Conservation (phyloP, 92 coral and sea anemone species). For the Epizoanthus rinbou region DNA sequence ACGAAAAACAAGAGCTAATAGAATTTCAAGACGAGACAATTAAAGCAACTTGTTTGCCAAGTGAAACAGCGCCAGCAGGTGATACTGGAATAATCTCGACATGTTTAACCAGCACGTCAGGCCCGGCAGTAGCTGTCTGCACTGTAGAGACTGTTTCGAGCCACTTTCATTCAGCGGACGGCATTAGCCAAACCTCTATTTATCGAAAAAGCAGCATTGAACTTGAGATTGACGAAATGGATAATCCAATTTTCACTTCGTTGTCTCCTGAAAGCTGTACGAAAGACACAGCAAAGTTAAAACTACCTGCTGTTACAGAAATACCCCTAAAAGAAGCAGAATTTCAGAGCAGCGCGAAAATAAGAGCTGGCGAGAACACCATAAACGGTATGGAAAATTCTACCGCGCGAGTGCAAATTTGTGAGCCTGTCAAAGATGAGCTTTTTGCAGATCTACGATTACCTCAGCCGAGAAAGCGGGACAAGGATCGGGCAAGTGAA, state of each 20-base stretch:
- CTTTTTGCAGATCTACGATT: not conserved
- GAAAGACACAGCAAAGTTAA: not conserved
- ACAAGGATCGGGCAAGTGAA: not conserved
- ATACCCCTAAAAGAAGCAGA: not conserved
- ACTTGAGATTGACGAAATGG: conserved; percentile 17
- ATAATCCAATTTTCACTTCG: not conserved
- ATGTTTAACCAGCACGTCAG: conserved; percentile 19
- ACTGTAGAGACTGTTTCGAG: not conserved
- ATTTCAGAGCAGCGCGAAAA: not conserved
- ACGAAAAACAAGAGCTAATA: conserved; percentile 9
- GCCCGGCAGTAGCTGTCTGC: conserved; percentile 7
- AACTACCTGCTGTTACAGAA: not conserved
- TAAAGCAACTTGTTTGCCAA: not conserved
- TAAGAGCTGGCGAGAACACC: not conserved
- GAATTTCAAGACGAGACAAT: conserved; percentile 7
- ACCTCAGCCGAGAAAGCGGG: conserved; percentile 13
- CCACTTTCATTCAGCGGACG: not conserved
- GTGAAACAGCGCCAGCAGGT: conserved; percentile 26
- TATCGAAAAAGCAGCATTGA: conserved; percentile 11
- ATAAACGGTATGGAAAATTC: not conserved
- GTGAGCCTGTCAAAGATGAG: not conserved
- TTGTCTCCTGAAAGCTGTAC: not conserved
- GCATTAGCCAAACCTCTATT: not conserved
- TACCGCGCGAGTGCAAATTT: not conserved
- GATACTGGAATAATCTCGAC: conserved; percentile 16